Base-by-base conservation (phyloP, 2,113 vertebrate species). In the Phoxinus phoxinus region DNA sequence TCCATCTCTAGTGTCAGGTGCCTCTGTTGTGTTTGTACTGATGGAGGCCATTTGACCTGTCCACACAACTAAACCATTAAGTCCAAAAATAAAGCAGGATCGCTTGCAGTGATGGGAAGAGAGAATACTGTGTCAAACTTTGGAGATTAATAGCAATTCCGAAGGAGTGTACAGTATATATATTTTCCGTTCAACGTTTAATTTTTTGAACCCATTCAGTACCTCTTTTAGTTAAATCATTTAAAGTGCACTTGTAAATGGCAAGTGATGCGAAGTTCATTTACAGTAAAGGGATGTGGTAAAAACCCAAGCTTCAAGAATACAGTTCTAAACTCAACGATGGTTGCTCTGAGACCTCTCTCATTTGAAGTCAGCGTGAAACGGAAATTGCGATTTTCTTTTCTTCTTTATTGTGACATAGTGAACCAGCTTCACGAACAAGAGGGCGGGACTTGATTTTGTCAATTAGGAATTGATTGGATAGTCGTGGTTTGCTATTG, bases 1-100 rank as follows among this genome's bases (percentile, higher is more conserved):
- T 44, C 3, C 84, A 53, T 51, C 72, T 83, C 44, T 61, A 56
- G 88, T 81, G 81, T 89, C 88, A 81, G 84, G 84, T 81, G 53
- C 65, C 81, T 83, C 17, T 81, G 78, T 86, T 83, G 81, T 73
- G 79, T 21, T 80, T 80, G 84, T 81, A 56, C 65, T 72, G 84
- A 85, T 82, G 32, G 83, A 86, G 56, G 19, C 63, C 25, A 46
- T 83, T 74, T 79, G 61, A 76, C 75, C 56, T 44, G 32, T 77
- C 84, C 84, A 21, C 61, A 67, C 30, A 80, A 41, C 30, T 25
- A 30, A 58, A 73, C 27, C 76, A 19, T 46, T 86, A 82, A 78
- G 53, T 44, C 41, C 3, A 61, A 82, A 30, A 37, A 65, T 65
- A n/a, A 80, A 56, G 58, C 5, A 37, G 61, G n/a, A 23, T 86